Conservation (phyloP, 2,113 vertebrate genomes). For the Odocoileus hemionus region DNA sequence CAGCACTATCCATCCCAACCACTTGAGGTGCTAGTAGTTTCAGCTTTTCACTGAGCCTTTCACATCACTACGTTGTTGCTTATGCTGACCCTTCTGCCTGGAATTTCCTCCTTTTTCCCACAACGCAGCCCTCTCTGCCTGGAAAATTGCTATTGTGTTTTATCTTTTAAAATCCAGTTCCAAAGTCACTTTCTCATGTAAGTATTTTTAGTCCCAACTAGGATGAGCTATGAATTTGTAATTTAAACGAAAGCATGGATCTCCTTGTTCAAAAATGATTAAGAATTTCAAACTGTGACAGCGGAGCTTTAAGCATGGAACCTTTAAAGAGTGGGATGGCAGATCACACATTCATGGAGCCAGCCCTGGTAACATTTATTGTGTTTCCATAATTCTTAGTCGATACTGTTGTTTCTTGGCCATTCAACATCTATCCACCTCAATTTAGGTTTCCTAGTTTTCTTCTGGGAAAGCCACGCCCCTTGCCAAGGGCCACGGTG, state of each 20-base stretch:
- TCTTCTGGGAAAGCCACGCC: background rate
- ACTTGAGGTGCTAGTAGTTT: background rate
- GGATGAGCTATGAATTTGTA: background rate
- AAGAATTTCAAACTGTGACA: background rate
- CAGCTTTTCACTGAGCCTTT: background rate
- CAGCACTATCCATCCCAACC: background rate
- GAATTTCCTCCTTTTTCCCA: background rate
- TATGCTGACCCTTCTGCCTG: background rate
- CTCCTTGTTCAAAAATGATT: background rate
- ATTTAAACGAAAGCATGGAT: background rate
- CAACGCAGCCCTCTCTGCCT: background rate
- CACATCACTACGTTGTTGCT: accelerated
- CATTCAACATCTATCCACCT: background rate
- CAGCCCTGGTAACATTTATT: background rate
- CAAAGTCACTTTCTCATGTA: background rate
- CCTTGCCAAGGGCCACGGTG: background rate
- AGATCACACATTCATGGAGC: background rate
- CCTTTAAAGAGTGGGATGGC: background rate
- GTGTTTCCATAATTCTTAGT: background rate
- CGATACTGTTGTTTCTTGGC: background rate
- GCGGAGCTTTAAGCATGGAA: background rate
- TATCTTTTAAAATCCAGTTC: background rate
- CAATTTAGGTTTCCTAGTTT: background rate
- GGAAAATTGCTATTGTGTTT: background rate
- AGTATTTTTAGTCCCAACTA: background rate